These are phyloP conservation scores for Sphaerophoria rueppellii DNA, from an alignment of 2,888 invertebrate species.

Conservation along the genomic window DNA sequence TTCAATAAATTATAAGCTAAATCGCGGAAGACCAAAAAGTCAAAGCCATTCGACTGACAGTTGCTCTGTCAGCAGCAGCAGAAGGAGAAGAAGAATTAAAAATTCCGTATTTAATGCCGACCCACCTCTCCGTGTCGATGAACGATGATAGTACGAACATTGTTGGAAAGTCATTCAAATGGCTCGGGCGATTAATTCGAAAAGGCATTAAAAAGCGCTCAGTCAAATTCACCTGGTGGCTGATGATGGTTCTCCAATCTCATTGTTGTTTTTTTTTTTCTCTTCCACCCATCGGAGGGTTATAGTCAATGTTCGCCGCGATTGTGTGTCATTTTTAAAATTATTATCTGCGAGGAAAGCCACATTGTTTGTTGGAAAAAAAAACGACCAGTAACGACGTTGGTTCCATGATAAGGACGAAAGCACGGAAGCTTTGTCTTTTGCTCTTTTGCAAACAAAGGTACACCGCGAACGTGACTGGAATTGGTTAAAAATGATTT, in stretches of 20 bases:
- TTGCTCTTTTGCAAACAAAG: conserved; percentile 22
- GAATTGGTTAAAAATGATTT: conserved; percentile 47
- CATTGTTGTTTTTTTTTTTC: conserved; percentile 26
- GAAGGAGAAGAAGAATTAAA: conserved; percentile 23
- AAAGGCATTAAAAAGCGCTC: conserved; percentile 68
- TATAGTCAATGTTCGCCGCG: conserved; percentile 16
- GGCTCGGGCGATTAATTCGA: conserved; percentile 55
- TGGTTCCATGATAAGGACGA: conserved; percentile 19
- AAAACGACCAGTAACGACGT: background rate
- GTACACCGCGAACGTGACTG: conserved; percentile 57
- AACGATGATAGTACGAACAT: background rate
- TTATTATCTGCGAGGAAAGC: conserved; percentile 42
- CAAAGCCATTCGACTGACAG: background rate
- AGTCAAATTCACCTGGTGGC: conserved; percentile 34
- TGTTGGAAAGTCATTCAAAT: conserved; percentile 36
- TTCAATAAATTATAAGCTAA: conserved; percentile 63
- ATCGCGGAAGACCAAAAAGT: conserved; percentile 30
- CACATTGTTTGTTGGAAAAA: conserved; percentile 33
- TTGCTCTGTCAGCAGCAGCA: background rate
- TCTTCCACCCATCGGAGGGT: conserved; percentile 24
- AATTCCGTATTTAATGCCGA: conserved; percentile 50
- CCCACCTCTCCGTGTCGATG: background rate
- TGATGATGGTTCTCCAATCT: no score
- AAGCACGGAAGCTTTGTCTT: conserved; percentile 30
- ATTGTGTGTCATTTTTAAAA: conserved; percentile 48